phyloP scores from a whole-genome alignment of 2,797 vertebrate species.

The Eulemur mongoz region DNA sequence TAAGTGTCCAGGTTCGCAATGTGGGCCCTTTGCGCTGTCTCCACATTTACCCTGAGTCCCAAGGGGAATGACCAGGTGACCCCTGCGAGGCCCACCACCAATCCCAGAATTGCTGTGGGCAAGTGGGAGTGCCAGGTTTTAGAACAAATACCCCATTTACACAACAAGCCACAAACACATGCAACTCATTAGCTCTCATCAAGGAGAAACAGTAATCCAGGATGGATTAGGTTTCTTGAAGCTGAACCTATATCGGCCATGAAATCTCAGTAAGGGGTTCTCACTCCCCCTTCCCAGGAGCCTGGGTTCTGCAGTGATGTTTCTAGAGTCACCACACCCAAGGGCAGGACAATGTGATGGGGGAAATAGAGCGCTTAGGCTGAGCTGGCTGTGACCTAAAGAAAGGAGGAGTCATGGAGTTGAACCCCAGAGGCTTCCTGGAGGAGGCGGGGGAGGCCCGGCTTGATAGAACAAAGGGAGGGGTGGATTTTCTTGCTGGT shows the following conservation, averaged over 20 bases:
- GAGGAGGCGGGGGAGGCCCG: not conserved
- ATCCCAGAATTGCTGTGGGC: not conserved
- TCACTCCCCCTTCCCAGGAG: not conserved
- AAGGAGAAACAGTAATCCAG: not conserved
- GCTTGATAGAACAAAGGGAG: not conserved
- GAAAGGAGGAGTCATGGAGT: not conserved
- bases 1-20: not conserved
- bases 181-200: not conserved
- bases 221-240: constrained; percentile 8
- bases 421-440: not conserved
- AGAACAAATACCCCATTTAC: constrained; percentile 13
- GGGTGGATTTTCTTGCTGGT: not conserved
- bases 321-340: not conserved
- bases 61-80: not conserved
- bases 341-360: not conserved
- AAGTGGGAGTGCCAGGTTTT: not conserved
- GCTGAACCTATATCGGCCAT: not conserved
- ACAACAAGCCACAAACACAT: not conserved
- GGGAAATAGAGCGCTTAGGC: not conserved
- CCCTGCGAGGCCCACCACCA: not conserved
- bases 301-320: not conserved
- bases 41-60: not conserved
- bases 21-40: not conserved
- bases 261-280: not conserved
- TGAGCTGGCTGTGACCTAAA: not conserved